A percentile compares a stretch with the other conserved stretches of the same genome.
phyloP scores from a whole-genome alignment of 2,888 invertebrate species.

The Drosophila anceps region DNA sequence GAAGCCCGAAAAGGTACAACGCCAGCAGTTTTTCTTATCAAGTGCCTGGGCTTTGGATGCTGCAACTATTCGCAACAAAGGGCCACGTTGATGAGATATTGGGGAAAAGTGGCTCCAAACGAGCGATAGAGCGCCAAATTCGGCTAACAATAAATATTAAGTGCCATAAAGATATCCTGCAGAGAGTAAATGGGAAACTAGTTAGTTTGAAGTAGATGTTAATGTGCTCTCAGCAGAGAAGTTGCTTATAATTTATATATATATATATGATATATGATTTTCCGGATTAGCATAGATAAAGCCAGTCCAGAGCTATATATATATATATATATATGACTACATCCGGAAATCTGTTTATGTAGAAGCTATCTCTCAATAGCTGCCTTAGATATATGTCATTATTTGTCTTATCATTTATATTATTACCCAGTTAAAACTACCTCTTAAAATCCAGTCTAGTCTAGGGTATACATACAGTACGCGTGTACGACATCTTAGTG shows the following conservation, averaged over 20 bases:
- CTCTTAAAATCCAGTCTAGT: not conserved
- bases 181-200: not conserved
- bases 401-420: not conserved
- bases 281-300: not conserved
- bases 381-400: not conserved
- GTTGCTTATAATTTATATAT: not conserved
- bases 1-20: slow-evolving; percentile 65
- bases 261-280: not conserved
- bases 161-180: slow-evolving; percentile 5
- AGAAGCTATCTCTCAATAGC: no score
- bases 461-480: slow-evolving; percentile 27
- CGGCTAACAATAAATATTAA: slow-evolving; percentile 1
- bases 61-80: slow-evolving; percentile 35
- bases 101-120: slow-evolving; percentile 20
- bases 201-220: not conserved
- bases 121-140: slow-evolving; percentile 1
- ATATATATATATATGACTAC: no score
- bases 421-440: not conserved
- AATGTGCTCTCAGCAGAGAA: not conserved
- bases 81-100: slow-evolving; percentile 19
- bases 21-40: slow-evolving; percentile 70
- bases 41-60: slow-evolving; percentile 18
- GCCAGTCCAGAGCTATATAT: no score
- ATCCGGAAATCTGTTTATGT: no score
- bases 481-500: slow-evolving; percentile 39